Conservation (phyloP, 1,140 invertebrate genomes). For the Spodoptera frugiperda region DNA sequence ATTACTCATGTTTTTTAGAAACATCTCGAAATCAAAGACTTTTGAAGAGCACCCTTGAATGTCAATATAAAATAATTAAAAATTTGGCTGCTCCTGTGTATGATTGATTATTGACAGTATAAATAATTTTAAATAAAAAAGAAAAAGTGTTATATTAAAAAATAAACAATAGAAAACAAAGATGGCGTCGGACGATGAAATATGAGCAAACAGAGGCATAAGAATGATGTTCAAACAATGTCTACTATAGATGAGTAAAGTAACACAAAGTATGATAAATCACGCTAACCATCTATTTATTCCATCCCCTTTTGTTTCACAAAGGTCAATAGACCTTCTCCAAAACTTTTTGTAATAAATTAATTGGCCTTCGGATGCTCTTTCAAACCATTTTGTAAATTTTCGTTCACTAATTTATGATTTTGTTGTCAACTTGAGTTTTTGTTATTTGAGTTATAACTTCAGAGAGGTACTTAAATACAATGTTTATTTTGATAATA, state of each 20-base stretch:
- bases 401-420: background rate
- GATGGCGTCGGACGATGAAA: background rate
- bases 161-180: background rate
- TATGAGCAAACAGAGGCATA: background rate
- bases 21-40: no score
- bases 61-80: no score
- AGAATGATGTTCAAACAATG: background rate
- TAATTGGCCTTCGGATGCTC: background rate
- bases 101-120: no score
- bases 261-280: constrained; percentile 19
- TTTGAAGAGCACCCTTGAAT: no score
- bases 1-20: no score
- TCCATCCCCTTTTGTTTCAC: constrained; percentile 24
- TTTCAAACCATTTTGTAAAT: background rate
- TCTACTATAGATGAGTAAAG: background rate
- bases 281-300: constrained; percentile 7
- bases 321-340: constrained; percentile 16
- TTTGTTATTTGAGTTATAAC: no score
- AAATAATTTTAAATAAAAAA: background rate
- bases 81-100: no score
- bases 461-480: no score
- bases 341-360: constrained; percentile 12
- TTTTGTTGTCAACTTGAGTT: no score
- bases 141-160: background rate
- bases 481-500: no score